These are phyloP conservation scores for Tribolium freemani DNA, from an alignment of 2,888 invertebrate genomes.

Conservation along the genomic window DNA sequence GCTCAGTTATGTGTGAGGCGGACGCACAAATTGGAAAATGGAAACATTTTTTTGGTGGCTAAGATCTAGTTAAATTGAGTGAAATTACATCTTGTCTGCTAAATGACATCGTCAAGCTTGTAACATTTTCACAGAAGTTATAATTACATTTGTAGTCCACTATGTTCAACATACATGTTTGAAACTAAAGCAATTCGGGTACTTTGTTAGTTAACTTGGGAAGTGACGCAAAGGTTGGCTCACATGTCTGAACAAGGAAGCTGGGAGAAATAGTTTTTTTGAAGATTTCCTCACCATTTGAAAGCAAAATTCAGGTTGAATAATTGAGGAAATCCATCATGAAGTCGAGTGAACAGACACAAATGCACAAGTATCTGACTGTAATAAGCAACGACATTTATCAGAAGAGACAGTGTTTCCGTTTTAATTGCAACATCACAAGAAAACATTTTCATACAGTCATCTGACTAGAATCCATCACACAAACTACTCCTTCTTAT, in stretches of 20 bases:
- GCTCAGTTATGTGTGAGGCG: slow-evolving; percentile 3
- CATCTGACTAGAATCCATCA: background rate
- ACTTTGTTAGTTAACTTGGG: background rate
- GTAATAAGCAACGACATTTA: slow-evolving; percentile 26
- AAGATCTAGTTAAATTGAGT: background rate
- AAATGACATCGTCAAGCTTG: slow-evolving; percentile 8
- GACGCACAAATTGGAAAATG: background rate
- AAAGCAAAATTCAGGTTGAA: slow-evolving; percentile 12
- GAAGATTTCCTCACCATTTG: background rate
- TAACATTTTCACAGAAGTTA: slow-evolving; percentile 16
- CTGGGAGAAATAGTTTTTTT: background rate
- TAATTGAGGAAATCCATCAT: slow-evolving; percentile 31
- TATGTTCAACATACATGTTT: slow-evolving; percentile 11
- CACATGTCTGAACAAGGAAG: background rate
- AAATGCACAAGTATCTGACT: slow-evolving; percentile 4
- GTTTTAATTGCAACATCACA: slow-evolving; percentile 29
- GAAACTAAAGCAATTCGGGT: slow-evolving; percentile 14
- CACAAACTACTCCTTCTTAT: background rate
- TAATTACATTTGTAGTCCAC: slow-evolving; percentile 16
- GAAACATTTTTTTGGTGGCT: background rate
- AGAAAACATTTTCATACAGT: slow-evolving; percentile 16
- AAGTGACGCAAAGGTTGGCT: background rate
- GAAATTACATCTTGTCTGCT: slow-evolving; percentile 2
- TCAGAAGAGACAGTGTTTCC: slow-evolving; percentile 18
- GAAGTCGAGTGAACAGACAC: slow-evolving; percentile 13